Evolutionary conservation across 2,797 vertebrate genomes (phyloP).

Genomic region (Huso huso): DNA sequence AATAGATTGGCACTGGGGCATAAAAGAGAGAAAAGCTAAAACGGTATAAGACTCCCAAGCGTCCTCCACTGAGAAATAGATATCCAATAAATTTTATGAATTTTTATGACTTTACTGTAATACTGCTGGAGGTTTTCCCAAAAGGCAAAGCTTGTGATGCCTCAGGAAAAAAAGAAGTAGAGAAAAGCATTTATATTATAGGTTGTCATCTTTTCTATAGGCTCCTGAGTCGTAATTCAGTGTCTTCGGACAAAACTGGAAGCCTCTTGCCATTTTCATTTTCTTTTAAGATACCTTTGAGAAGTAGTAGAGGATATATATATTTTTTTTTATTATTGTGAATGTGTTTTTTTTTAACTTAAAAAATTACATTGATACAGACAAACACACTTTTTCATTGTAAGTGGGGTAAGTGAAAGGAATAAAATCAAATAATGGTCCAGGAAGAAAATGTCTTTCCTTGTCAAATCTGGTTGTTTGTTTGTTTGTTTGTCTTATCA

Average conservation of each 20-base stretch:
- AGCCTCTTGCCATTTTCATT: constrained; percentile 41
- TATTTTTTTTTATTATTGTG: constrained; percentile 49
- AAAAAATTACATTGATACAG: constrained; percentile 16
- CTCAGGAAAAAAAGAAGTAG: constrained; percentile 37
- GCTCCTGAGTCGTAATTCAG: constrained; percentile 38
- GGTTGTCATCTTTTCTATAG: constrained; percentile 31
- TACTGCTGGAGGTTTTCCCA: constrained; percentile 41
- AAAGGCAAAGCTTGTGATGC: constrained; percentile 44
- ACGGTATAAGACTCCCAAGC: not conserved
- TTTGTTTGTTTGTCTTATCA: constrained; percentile 21
- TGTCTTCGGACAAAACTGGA: not conserved
- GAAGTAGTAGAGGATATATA: constrained; percentile 34
- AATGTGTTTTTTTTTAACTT: constrained; percentile 30
- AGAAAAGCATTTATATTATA: constrained; percentile 46
- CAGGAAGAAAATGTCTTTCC: constrained; percentile 13
- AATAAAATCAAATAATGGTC: constrained; percentile 10
- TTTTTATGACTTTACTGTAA: constrained; percentile 49
- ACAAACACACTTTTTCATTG: not conserved
- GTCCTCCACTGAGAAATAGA: not conserved
- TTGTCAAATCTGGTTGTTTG: constrained; percentile 13
- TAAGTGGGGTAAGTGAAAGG: too few species aligned
- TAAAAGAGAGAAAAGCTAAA: not conserved
- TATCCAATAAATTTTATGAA: constrained; percentile 39
- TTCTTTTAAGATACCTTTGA: constrained; percentile 43
- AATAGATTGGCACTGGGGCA: constrained; percentile 2